A percentile compares a stretch with the other conserved stretches of the same genome.
Evolutionary conservation across 2,113 vertebrate species (phyloP).

Genomic region (Oncorhynchus mykiss): DNA sequence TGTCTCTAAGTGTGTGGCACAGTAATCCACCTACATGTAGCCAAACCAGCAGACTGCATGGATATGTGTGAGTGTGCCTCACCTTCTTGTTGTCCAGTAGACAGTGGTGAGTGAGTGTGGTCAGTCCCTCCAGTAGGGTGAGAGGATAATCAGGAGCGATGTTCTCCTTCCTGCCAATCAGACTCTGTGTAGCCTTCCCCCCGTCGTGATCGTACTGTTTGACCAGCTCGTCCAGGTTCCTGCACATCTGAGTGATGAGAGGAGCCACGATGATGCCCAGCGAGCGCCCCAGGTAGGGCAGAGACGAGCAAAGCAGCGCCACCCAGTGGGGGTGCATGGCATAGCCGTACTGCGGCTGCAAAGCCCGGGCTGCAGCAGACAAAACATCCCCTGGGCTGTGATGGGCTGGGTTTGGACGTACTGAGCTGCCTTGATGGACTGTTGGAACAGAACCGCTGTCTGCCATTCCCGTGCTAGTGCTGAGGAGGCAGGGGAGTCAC

Average conservation of each 20-base stretch:
- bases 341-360: conserved; percentile 89
- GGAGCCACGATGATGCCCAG: conserved; percentile 91
- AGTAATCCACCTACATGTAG: background rate
- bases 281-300: conserved; percentile 91
- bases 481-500: conserved; percentile 51
- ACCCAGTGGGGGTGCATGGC: conserved; percentile 96
- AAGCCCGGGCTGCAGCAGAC: conserved; percentile 83
- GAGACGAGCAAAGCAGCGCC: conserved; percentile 80
- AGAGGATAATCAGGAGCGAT: conserved; percentile 94
- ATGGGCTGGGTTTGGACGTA: conserved; percentile 89
- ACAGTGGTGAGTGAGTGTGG: conserved; percentile 90
- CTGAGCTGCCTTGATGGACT: conserved; percentile 87
- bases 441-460: conserved; percentile 86
- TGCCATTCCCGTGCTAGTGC: conserved; percentile 91
- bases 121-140: conserved; percentile 93
- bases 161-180: conserved; percentile 84
- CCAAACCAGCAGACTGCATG: background rate
- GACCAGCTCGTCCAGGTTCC: conserved; percentile 91
- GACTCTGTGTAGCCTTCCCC: conserved; percentile 76
- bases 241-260: conserved; percentile 89
- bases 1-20: background rate
- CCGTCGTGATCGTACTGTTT: conserved; percentile 87
- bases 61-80: background rate
- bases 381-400: conserved; percentile 93
- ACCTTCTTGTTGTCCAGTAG: conserved; percentile 92